Evolutionary conservation across 1,140 invertebrate genomes (phyloP).

Genomic region (Drosophila repleta): DNA sequence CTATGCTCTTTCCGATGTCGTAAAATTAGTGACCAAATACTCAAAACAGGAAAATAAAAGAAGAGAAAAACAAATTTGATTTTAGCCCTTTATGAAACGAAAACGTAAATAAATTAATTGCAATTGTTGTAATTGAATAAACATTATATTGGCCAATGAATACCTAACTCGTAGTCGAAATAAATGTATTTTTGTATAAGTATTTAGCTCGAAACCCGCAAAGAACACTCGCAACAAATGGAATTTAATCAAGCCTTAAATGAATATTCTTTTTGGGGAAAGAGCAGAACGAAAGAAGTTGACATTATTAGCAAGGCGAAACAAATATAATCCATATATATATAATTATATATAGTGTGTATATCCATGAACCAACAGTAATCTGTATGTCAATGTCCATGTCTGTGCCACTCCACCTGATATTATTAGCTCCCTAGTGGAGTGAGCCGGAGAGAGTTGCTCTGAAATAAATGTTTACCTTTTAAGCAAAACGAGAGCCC

Average conservation of each 20-base stretch:
- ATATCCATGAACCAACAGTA: not conserved
- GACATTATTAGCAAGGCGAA: not conserved
- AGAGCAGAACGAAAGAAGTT: conserved; percentile 1
- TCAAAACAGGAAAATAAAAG: not conserved
- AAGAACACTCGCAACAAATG: not conserved
- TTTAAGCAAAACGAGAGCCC: conserved; percentile 9
- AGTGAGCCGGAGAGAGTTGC: conserved; percentile 42
- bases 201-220: not conserved
- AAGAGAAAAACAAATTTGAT: too few relatives aligned
- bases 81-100: not conserved
- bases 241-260: not conserved
- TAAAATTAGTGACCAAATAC: conserved; percentile 4
- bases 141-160: too few relatives aligned
- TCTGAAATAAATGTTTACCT: conserved; percentile 60
- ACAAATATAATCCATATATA: conserved; percentile 15
- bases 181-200: conserved; percentile 1
- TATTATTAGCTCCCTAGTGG: conserved; percentile 60
- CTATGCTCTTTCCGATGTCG: conserved; percentile 15
- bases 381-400: conserved; percentile 13
- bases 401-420: conserved; percentile 59
- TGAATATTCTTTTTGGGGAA: not conserved
- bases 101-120: not conserved
- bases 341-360: conserved; percentile 1
- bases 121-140: too few relatives aligned
- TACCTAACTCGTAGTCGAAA: too few relatives aligned